These are phyloP conservation scores for Corbicula japonica DNA, from an alignment of 2,888 invertebrate species.

Conservation along the genomic window DNA sequence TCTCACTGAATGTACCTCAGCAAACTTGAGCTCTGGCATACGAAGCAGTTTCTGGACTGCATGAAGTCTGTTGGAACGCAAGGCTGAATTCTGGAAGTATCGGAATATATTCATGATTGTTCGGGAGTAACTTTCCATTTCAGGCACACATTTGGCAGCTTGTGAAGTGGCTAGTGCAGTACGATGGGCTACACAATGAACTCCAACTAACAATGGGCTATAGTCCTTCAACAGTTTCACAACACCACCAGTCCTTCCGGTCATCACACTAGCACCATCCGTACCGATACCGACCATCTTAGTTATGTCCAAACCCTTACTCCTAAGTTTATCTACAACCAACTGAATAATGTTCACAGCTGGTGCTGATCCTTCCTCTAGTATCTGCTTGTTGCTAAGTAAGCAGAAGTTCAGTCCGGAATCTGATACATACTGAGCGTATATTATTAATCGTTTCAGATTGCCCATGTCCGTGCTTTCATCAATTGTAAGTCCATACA, in stretches of 20 bases:
- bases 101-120: conserved; percentile 1
- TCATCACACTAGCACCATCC: conserved; percentile 32
- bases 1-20: background rate
- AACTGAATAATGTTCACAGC: background rate
- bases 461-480: conserved; percentile 38
- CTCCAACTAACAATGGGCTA: too few relatives aligned
- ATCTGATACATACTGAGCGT: conserved; percentile 10
- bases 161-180: conserved; percentile 29
- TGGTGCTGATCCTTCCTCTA: too few relatives aligned
- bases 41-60: conserved; percentile 39
- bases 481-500: conserved; percentile 15
- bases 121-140: conserved; percentile 1
- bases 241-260: conserved; percentile 21
- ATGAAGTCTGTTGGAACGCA: conserved; percentile 34
- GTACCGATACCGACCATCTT: conserved; percentile 3
- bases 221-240: background rate
- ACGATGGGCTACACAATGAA: too few relatives aligned
- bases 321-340: background rate
- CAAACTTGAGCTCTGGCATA: conserved; percentile 29
- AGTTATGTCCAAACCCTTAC: background rate
- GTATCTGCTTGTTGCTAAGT: conserved; percentile 4
- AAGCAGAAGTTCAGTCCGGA: background rate
- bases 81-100: conserved; percentile 28
- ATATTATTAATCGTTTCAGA: conserved; percentile 17
- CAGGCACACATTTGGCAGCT: conserved; percentile 7